Percentiles rank a stretch among this genome's conserved stretches.
phyloP scores from a whole-genome alignment of 2,113 vertebrate species.

The Epinephelus lanceolatus region DNA sequence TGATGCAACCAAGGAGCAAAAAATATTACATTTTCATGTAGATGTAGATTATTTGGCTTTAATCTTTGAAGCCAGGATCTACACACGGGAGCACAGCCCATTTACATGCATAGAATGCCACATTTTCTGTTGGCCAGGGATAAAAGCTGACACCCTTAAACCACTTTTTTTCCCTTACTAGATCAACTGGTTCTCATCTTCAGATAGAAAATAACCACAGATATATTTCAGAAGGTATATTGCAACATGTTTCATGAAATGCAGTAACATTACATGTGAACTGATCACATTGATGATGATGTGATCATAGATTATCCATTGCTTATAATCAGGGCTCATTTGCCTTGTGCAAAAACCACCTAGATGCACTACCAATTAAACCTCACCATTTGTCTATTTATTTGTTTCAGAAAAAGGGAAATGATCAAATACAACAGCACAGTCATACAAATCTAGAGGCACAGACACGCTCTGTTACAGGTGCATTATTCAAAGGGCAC shows the following conservation, averaged over 20 bases:
- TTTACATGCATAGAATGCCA: neutral
- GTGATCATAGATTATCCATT: neutral
- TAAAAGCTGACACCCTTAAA: neutral
- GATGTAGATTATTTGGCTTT: neutral
- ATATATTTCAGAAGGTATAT: neutral
- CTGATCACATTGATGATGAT: too few relatives aligned
- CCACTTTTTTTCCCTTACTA: neutral
- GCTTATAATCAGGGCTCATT: neutral
- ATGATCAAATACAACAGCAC: neutral
- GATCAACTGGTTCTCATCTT: too few relatives aligned
- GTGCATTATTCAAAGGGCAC: too few relatives aligned
- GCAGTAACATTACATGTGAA: too few relatives aligned
- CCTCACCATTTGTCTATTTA: too few relatives aligned
- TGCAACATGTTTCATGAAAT: too few relatives aligned
- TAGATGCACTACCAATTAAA: too few relatives aligned
- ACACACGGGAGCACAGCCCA: neutral
- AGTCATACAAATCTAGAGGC: neutral
- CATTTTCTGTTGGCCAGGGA: neutral
- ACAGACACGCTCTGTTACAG: too few relatives aligned
- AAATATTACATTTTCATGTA: neutral
- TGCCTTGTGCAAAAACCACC: neutral
- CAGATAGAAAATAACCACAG: neutral
- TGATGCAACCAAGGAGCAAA: neutral
- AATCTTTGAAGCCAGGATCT: neutral
- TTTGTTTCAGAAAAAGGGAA: too few relatives aligned